phyloP scores from a whole-genome alignment of 2,888 invertebrate species.

The Plagodis pulveraria region DNA sequence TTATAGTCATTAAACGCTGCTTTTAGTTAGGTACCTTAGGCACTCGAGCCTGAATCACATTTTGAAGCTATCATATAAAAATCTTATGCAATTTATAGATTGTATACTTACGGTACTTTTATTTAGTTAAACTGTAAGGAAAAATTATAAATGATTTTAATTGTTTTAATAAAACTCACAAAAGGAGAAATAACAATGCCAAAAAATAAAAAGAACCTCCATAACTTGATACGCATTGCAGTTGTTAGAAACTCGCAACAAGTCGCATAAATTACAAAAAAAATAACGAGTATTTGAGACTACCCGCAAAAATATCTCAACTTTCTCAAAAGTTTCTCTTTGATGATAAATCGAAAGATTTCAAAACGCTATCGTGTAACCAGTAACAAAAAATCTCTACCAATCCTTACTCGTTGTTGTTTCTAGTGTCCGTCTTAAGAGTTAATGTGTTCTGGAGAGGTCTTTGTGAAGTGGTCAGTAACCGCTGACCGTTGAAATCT shows the following conservation, averaged over 20 bases:
- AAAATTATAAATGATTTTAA: neutral
- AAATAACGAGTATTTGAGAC: slow-evolving; percentile 8
- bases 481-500: slow-evolving; percentile 36
- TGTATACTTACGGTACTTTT: too few relatives aligned
- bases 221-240: slow-evolving; percentile 16
- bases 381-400: slow-evolving; percentile 3
- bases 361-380: slow-evolving; percentile 13
- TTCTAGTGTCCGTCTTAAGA: neutral
- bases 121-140: too few relatives aligned
- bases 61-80: too few relatives aligned
- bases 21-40: too few relatives aligned
- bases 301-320: slow-evolving; percentile 17
- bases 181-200: slow-evolving; percentile 6
- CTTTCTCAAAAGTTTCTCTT: slow-evolving; percentile 22
- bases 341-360: slow-evolving; percentile 26
- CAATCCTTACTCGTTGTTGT: slow-evolving; percentile 1
- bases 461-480: slow-evolving; percentile 11
- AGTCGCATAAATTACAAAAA: slow-evolving; percentile 24
- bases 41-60: too few relatives aligned
- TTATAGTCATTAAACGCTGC: too few relatives aligned
- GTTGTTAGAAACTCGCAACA: slow-evolving; percentile 25
- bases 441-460: slow-evolving; percentile 2
- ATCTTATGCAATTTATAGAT: too few relatives aligned
- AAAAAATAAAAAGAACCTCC: slow-evolving; percentile 12
- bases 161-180: neutral